Percentiles rank a stretch among this genome's conserved stretches.
These are phyloP conservation scores for Girardinichthys multiradiatus DNA, from an alignment of 2,113 vertebrate genomes.

Conservation along the genomic window DNA sequence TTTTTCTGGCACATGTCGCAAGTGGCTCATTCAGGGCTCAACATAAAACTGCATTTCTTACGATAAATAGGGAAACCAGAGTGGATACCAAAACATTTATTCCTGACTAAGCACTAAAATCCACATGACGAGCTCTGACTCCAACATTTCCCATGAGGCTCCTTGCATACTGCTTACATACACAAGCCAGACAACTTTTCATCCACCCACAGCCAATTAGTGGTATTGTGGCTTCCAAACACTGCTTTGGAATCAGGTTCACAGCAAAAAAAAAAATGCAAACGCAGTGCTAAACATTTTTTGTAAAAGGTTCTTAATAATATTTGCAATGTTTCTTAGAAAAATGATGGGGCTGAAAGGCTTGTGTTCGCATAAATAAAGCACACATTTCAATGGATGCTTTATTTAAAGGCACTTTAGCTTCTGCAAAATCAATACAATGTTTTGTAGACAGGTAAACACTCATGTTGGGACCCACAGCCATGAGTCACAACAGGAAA, in stretches of 20 bases:
- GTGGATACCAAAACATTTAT: conserved; percentile 31
- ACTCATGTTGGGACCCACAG: too few species aligned
- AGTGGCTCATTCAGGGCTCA: conserved; percentile 46
- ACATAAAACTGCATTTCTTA: conserved; percentile 34
- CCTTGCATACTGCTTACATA: conserved; percentile 33
- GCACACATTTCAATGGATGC: too few species aligned
- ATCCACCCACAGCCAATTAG: conserved; percentile 23
- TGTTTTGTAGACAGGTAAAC: too few species aligned
- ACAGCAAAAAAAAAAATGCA: neutral
- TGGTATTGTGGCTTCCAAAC: conserved; percentile 10
- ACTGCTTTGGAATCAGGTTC: neutral
- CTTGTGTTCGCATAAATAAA: too few species aligned
- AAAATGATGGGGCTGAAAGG: too few species aligned
- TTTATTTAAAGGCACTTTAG: too few species aligned
- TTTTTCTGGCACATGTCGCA: conserved; percentile 32
- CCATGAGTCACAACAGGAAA: too few species aligned
- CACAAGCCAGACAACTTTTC: conserved; percentile 17
- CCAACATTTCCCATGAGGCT: conserved; percentile 32
- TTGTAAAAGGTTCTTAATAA: too few species aligned
- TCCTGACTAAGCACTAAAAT: conserved; percentile 53
- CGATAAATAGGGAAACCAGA: conserved; percentile 49
- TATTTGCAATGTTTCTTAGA: too few species aligned
- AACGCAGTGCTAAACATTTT: too few species aligned
- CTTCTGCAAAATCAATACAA: too few species aligned
- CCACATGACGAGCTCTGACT: conserved; percentile 34